Evolutionary conservation across 2,113 vertebrate genomes (phyloP), one percentile per base, ranked within the genome.

Genomic region (Barbus barbus): DNA sequence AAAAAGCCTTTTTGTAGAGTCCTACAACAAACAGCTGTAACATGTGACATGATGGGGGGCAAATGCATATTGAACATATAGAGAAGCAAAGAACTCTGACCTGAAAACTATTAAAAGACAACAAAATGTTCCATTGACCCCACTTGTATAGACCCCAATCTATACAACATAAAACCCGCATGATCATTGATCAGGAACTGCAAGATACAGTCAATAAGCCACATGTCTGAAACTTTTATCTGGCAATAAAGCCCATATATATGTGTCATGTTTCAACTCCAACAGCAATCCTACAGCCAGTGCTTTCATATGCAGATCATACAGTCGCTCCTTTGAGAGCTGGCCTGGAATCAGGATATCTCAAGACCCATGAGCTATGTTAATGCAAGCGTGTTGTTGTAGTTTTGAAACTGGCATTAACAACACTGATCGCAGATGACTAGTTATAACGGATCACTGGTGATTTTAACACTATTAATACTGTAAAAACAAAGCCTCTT

Each of bases 121-220:
- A 22, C 61, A 14, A n/a, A n/a, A 48, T 56, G 65, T 24, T 48
- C 41, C 2, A 81, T 44, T 67, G 44, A 81, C 63, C 44, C 63
- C 44, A 16, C 20, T 51, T 53, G 53, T 63, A 69, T 36, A 36
- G 6, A 36, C 36, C 6, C 4, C 33, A 41, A 38, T 38, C 79
- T 51, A 71, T 71, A 81, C 20, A 38, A 53, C 26, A 81, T 53
- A 33, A n/a, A 81, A 53, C 20, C 22, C 46, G 36, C 61, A 44
- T 22, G 60, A 51, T 1, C 24, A 48, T 71, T 18, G 46, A 82
- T 71, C 80, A 53, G 11, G 61, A 28, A 36, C 46, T 56, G 65
- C 63, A 82, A 69, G 63, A 56, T 53, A 20, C 46, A 81, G 22
- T 53, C 65, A 71, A 81, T 53, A 38, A 81, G 41, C 26, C 31